phyloP scores from a whole-genome alignment of 2,888 invertebrate species.

The Emmelina monodactyla region DNA sequence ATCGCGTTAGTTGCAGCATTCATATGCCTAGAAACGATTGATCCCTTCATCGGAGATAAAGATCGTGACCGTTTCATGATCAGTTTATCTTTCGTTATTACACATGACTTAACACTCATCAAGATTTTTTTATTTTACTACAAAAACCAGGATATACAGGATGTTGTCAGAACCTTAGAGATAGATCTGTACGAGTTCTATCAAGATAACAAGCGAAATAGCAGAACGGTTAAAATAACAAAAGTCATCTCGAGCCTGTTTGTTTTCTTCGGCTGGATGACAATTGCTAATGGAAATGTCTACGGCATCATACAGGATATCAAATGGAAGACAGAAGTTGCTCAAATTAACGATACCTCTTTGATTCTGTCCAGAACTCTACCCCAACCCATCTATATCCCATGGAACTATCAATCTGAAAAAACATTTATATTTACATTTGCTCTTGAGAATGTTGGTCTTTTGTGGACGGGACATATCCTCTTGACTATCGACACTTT shows the following conservation, averaged over 20 bases:
- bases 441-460: slow-evolving; percentile 41
- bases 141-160: slow-evolving; percentile 43
- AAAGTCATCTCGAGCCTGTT: slow-evolving; percentile 40
- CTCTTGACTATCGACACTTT: slow-evolving; percentile 56
- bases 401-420: slow-evolving; percentile 48
- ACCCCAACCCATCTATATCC: slow-evolving; percentile 54
- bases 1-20: slow-evolving; percentile 50
- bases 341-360: slow-evolving; percentile 28
- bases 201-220: slow-evolving; percentile 37
- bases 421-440: slow-evolving; percentile 39
- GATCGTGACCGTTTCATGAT: slow-evolving; percentile 56
- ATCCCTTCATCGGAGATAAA: slow-evolving; percentile 53
- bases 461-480: slow-evolving; percentile 56
- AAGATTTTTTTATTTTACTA: slow-evolving; percentile 53
- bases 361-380: slow-evolving; percentile 33
- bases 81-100: slow-evolving; percentile 54
- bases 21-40: slow-evolving; percentile 53
- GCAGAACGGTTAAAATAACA: slow-evolving; percentile 32
- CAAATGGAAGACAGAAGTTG: slow-evolving; percentile 37
- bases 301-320: slow-evolving; percentile 47
- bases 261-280: slow-evolving; percentile 52
- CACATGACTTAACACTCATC: slow-evolving; percentile 49
- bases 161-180: slow-evolving; percentile 41
- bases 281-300: slow-evolving; percentile 43
- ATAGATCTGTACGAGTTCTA: slow-evolving; percentile 39